Evolutionary conservation across 2,797 vertebrate species (phyloP), one percentile per base, ranked within the genome.

Genomic region (Percopsis omiscomaycus): DNA sequence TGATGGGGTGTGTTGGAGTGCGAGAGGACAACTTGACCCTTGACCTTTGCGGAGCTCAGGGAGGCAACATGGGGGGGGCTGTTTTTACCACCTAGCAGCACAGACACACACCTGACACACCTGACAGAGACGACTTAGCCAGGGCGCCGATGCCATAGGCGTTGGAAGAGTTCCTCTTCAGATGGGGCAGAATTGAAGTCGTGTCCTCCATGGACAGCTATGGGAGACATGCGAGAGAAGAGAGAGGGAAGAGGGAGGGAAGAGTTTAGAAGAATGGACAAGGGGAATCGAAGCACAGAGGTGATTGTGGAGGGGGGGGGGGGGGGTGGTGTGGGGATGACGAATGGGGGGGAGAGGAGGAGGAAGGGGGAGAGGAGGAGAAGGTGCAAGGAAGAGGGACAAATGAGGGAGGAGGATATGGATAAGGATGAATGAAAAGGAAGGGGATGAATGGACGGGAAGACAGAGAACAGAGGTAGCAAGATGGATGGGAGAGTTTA

Each of bases 101-200:
- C 84, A 91, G 88, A 92, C 92, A 92, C 91, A 74, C 92, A 87
- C 90, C 93, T 92, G 90, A 93, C 95, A 97, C 94, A 98, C 97
- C 97, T 96, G 97, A 90, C 94, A 99, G 95, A 81, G 97, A 99
- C 66, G 97, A 98, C 91, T 98, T 98, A 91, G 97, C 97, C 93
- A 99, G 93, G 87, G 97, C 97, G 71, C 97, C 96, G 80, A 99
- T 99, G 87, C 97, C 97, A 51, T 98, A 98, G 71, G 94, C 79
- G 81, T 98, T 95, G 68, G 84, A 0, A 1, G 87, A 64, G 88
- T 96, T 95, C 84, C 94, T 92, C 88, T 98, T 98, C 83, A 97
- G 92, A 79, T 95, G 94, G 67, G 97, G 97, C 72, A 99, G 94
- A 81, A 99, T 99, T 83, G 97, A 99, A 75, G 96, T 98, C 44